phyloP scores from a whole-genome alignment of 64 coral and sea anemone species.

The Stichodactyla mertensii region DNA sequence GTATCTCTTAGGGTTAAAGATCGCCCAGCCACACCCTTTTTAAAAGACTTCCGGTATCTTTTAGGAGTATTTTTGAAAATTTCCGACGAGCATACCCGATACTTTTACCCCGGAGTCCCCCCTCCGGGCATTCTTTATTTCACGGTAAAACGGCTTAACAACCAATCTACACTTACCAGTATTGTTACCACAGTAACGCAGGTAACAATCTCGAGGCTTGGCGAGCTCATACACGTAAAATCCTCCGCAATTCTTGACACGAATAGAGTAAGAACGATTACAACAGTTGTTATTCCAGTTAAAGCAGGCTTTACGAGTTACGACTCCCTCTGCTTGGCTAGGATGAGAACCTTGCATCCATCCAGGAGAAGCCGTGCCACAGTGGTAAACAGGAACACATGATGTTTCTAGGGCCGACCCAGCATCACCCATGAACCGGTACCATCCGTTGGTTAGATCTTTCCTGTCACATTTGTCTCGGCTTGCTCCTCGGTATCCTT shows the following conservation, averaged over 20 bases:
- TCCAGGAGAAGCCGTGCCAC: conserved; percentile 29
- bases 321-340: conserved; percentile 11
- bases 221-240: conserved; percentile 29
- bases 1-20: no score
- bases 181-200: no score
- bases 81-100: no score
- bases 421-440: conserved; percentile 36
- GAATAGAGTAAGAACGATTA: conserved; percentile 9
- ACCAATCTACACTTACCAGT: no score
- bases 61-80: no score
- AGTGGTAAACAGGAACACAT: conserved; percentile 28
- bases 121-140: no score
- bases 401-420: conserved; percentile 17
- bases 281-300: conserved; percentile 21
- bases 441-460: conserved; percentile 13
- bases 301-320: conserved; percentile 13
- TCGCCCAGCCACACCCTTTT: no score
- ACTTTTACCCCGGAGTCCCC: no score
- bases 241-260: conserved; percentile 29
- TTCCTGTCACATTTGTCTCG: not conserved
- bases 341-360: conserved; percentile 37
- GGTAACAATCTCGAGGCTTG: not conserved
- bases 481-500: not conserved
- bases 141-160: no score
- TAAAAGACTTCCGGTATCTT: no score